phyloP scores from a whole-genome alignment of 1,140 invertebrate genomes.

The Anastrepha ludens region DNA sequence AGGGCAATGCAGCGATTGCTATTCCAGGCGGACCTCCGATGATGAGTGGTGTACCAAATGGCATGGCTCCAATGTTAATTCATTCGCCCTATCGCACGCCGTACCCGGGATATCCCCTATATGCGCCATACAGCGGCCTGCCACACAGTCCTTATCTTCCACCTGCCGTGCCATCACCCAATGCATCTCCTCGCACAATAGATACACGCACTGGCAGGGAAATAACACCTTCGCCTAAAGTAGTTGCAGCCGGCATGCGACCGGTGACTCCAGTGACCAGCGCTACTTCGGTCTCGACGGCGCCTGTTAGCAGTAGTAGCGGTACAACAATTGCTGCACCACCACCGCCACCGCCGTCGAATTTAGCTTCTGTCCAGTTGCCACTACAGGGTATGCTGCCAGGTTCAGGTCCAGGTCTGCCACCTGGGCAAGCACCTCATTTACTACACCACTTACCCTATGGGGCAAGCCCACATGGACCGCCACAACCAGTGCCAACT shows the following conservation, averaged over 20 bases:
- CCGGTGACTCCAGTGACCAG: slow-evolving; percentile 65
- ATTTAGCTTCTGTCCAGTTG: neutral
- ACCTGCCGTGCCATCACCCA: slow-evolving; percentile 78
- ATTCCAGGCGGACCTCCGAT: slow-evolving; percentile 73
- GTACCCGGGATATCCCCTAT: slow-evolving; percentile 80
- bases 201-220: slow-evolving; percentile 77
- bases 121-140: slow-evolving; percentile 82
- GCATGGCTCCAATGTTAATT: slow-evolving; percentile 75
- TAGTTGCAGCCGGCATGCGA: slow-evolving; percentile 59
- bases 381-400: neutral
- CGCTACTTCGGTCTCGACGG: neutral
- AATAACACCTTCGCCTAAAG: slow-evolving; percentile 67
- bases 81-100: slow-evolving; percentile 80
- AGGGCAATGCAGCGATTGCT: slow-evolving; percentile 62
- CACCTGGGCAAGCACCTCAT: neutral
- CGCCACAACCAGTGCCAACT: slow-evolving; percentile 58
- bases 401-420: neutral
- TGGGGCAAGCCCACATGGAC: slow-evolving; percentile 75
- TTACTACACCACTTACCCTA: slow-evolving; percentile 59
- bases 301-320: slow-evolving; percentile 7
- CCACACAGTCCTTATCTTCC: slow-evolving; percentile 81
- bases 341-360: neutral
- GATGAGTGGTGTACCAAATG: slow-evolving; percentile 70
- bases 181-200: slow-evolving; percentile 79
- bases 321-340: slow-evolving; percentile 45